Conservation (phyloP, 2,797 vertebrate genomes). For the Gymnodraco acuticeps region DNA sequence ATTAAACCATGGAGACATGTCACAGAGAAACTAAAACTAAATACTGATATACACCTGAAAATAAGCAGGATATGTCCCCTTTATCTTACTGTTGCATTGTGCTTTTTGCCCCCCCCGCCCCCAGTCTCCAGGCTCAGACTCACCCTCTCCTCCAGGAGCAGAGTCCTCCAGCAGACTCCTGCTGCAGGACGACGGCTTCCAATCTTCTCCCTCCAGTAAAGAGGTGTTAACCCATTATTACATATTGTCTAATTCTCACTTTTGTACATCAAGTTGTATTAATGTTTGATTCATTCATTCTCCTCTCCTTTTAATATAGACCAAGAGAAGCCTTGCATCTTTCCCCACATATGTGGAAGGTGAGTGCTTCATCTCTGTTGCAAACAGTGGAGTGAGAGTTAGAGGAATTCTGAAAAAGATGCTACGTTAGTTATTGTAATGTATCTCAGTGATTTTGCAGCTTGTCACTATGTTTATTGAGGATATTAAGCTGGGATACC, state of each 20-base stretch:
- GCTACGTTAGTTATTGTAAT: neutral
- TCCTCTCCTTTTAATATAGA: slow-evolving; percentile 82
- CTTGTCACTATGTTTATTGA: neutral
- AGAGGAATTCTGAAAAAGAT: neutral
- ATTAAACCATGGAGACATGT: too few relatives aligned
- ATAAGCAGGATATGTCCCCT: too few relatives aligned
- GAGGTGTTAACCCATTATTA: slow-evolving; percentile 77
- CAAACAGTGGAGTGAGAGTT: neutral
- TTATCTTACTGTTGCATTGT: neutral
- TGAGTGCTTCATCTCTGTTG: slow-evolving; percentile 78
- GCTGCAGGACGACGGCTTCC: slow-evolving; percentile 86
- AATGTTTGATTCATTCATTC: slow-evolving; percentile 5
- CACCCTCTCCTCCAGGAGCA: slow-evolving; percentile 91
- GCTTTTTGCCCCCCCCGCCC: slow-evolving; percentile 39
- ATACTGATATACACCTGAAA: too few relatives aligned
- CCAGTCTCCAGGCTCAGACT: slow-evolving; percentile 91
- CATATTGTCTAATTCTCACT: neutral
- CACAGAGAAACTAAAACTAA: too few relatives aligned
- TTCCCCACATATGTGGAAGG: slow-evolving; percentile 98
- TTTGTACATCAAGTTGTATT: neutral
- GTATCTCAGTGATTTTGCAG: neutral
- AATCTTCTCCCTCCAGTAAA: slow-evolving; percentile 88
- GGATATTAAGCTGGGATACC: too few relatives aligned
- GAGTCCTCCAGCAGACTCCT: slow-evolving; percentile 89
- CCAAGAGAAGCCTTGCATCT: slow-evolving; percentile 94